These are phyloP conservation scores for Orchesellides sinensis DNA, from an alignment of 2,888 invertebrate species.

Conservation along the genomic window DNA sequence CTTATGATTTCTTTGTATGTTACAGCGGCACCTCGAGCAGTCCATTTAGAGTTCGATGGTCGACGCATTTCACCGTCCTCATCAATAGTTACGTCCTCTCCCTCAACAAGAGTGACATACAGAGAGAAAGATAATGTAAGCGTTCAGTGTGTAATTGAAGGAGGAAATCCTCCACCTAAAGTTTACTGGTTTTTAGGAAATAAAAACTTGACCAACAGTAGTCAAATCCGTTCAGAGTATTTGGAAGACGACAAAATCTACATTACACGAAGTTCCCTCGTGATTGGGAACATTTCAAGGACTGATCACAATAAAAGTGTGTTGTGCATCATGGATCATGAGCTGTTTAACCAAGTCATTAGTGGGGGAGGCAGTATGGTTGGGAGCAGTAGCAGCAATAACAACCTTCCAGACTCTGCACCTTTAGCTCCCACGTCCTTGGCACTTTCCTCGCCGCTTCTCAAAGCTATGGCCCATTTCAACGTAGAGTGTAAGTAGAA, in stretches of 20 bases:
- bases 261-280: constrained; percentile 80
- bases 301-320: constrained; percentile 93
- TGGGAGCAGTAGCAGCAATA: constrained; percentile 67
- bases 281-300: constrained; percentile 86
- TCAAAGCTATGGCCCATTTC: constrained; percentile 78
- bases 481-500: constrained; percentile 83
- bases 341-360: constrained; percentile 77
- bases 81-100: constrained; percentile 59
- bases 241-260: constrained; percentile 74
- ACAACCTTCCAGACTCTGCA: constrained; percentile 79
- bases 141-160: constrained; percentile 74
- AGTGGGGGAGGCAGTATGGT: not conserved
- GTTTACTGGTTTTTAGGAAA: constrained; percentile 73
- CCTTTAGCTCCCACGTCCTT: constrained; percentile 68
- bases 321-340: constrained; percentile 87
- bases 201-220: constrained; percentile 73
- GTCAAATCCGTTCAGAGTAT: constrained; percentile 69
- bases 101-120: constrained; percentile 71
- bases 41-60: constrained; percentile 91
- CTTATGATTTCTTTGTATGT: too few relatives aligned
- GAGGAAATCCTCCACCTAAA: constrained; percentile 72
- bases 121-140: constrained; percentile 74
- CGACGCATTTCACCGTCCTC: constrained; percentile 71
- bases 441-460: constrained; percentile 47
- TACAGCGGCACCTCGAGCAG: constrained; percentile 89